These are phyloP conservation scores for Heliconius eleuchia DNA, from an alignment of 1,140 invertebrate genomes.

Conservation along the genomic window DNA sequence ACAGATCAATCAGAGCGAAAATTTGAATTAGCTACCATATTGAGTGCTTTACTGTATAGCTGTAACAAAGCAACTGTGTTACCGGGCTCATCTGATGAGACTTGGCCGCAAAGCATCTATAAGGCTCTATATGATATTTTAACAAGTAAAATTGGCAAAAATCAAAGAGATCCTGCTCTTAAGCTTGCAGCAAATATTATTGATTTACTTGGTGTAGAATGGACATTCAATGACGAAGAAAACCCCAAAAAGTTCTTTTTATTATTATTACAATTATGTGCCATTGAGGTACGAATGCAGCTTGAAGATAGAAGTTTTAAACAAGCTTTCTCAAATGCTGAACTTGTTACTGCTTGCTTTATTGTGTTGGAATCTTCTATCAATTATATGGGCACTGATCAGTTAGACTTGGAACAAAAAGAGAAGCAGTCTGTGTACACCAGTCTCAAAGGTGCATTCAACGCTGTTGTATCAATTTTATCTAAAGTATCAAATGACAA, in stretches of 20 bases:
- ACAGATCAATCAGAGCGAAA: slow-evolving; percentile 93
- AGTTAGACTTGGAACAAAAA: slow-evolving; percentile 91
- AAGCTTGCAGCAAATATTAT: slow-evolving; percentile 90
- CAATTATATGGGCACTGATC: slow-evolving; percentile 90
- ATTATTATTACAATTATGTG: slow-evolving; percentile 91
- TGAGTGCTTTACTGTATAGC: slow-evolving; percentile 88
- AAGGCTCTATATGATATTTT: slow-evolving; percentile 91
- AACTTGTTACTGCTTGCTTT: slow-evolving; percentile 92
- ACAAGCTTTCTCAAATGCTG: slow-evolving; percentile 87
- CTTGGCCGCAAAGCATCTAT: slow-evolving; percentile 89
- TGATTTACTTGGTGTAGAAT: slow-evolving; percentile 91
- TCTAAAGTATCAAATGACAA: slow-evolving; percentile 88
- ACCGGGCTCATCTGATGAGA: slow-evolving; percentile 84
- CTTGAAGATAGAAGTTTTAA: slow-evolving; percentile 92
- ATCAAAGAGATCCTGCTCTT: slow-evolving; percentile 93
- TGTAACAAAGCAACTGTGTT: slow-evolving; percentile 85
- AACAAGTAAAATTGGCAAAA: slow-evolving; percentile 92
- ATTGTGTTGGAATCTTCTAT: slow-evolving; percentile 91
- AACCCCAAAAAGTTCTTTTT: slow-evolving; percentile 92
- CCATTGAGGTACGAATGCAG: slow-evolving; percentile 96
- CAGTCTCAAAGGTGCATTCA: slow-evolving; percentile 94
- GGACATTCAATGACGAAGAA: slow-evolving; percentile 89
- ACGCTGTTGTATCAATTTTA: slow-evolving; percentile 89
- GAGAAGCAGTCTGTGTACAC: slow-evolving; percentile 95
- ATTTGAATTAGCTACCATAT: slow-evolving; percentile 90